Base-by-base conservation (phyloP, 2,888 invertebrate species). In the Amaurobius ferox region DNA sequence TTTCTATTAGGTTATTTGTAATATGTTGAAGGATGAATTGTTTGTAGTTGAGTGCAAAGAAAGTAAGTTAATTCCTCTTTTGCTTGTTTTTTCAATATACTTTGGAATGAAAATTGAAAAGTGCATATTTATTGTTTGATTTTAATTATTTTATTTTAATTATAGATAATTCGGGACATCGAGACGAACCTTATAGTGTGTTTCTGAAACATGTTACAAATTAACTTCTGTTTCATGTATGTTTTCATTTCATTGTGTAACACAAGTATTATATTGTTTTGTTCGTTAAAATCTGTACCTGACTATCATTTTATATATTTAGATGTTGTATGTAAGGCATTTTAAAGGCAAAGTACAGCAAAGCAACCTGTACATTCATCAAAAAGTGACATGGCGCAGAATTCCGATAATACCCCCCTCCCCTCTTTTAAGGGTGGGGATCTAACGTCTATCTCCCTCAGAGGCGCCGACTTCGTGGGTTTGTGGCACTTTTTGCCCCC, bases 1-100 rank as follows among this genome's bases (percentile, higher is more conserved):
- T 32, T 7, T 23, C 9, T 35, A 62, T 26, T 64, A 86, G 86
- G 86, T 86, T n/a, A 67, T 86, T 64, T 44, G 74, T 35, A 86
- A 86, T 79, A 86, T 86, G 79, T n/a, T 74, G 13, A 68, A 74
- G 70, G 86, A 86, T 64, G 67, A 79, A n/a, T 74, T 86, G 39
- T 86, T 79, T 79, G 74, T 74, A n/a, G 48, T 86, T 70, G 79
- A 86, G 79, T 70, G 79, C 32, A 35, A 74, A 39, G 79, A 79
- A 64, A 79, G 86, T 79, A 70, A 73, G 74, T 71, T 44, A 44
- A 11, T 44, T 44, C 2, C 2, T 13, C 2, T 2, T 5, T 44
- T 55, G 1, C 55, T 55, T 23, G 5, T 11, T 19, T 23, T 3
- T 23, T 55, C 19, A 55, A 23, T 6, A 6, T 55, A 55, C 1